phyloP scores from a whole-genome alignment of 2,113 vertebrate species.

The Scytalopus superciliaris region DNA sequence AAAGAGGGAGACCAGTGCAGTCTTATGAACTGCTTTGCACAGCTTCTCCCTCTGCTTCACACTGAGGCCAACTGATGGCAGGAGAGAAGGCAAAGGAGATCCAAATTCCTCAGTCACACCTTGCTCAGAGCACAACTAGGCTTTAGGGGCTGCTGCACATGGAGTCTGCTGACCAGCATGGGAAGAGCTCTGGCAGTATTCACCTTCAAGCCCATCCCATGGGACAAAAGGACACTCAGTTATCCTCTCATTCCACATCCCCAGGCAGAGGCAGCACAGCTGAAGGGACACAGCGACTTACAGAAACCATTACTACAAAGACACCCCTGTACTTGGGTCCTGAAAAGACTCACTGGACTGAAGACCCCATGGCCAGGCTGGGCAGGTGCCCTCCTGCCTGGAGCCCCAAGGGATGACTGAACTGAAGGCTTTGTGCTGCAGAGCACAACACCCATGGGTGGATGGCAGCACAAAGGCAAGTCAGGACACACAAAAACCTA shows the following conservation, averaged over 20 bases:
- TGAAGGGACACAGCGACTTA: neutral
- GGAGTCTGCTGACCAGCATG: neutral
- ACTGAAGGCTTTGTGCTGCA: neutral
- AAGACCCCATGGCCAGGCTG: fast-evolving
- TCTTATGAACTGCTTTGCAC: neutral
- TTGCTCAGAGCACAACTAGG: neutral
- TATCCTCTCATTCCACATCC: neutral
- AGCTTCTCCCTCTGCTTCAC: neutral
- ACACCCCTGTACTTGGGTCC: neutral
- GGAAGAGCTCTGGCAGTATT: neutral
- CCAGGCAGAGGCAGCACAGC: neutral
- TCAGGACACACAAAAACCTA: fast-evolving
- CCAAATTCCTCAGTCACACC: neutral
- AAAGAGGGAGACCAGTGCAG: neutral
- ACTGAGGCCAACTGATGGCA: neutral
- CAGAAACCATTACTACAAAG: neutral
- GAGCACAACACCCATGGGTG: neutral
- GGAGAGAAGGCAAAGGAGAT: neutral
- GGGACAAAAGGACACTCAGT: fast-evolving
- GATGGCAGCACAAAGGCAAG: neutral
- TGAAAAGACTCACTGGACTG: neutral
- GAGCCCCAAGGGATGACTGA: neutral
- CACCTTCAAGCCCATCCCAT: neutral
- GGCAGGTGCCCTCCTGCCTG: neutral
- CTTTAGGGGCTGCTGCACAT: neutral